These are phyloP conservation scores for Listronotus bonariensis DNA, from an alignment of 1,140 invertebrate genomes.

Conservation along the genomic window DNA sequence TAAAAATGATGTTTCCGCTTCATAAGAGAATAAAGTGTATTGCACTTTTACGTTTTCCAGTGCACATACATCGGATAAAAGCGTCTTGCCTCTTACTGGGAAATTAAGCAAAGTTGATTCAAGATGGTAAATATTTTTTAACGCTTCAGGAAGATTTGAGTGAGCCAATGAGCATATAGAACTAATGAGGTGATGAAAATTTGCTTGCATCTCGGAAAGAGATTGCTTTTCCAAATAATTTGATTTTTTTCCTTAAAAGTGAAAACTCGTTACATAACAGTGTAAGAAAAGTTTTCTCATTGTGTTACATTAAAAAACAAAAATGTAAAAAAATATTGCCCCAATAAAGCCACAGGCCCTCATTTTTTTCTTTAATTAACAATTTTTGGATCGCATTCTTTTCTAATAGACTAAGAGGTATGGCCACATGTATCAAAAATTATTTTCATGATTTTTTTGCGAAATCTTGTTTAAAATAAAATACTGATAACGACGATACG, in stretches of 20 bases:
- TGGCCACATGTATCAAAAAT: too few relatives aligned
- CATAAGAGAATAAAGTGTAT: conserved; percentile 11
- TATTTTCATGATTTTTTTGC: too few relatives aligned
- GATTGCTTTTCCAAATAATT: conserved; percentile 30
- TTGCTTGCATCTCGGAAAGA: conserved; percentile 34
- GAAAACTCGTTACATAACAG: too few relatives aligned
- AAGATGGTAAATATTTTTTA: conserved; percentile 36
- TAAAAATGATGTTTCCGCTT: conserved; percentile 11
- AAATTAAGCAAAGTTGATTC: conserved; percentile 41
- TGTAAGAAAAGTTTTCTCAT: too few relatives aligned
- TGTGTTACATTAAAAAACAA: too few relatives aligned
- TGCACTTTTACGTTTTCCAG: conserved; percentile 27
- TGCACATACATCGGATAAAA: conserved; percentile 27
- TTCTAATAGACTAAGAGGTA: too few relatives aligned
- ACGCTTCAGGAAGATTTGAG: conserved; percentile 32
- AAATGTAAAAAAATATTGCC: too few relatives aligned
- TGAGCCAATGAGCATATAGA: conserved; percentile 36
- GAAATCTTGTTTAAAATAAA: too few relatives aligned
- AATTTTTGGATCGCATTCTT: too few relatives aligned
- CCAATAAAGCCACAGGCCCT: too few relatives aligned
- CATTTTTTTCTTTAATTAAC: too few relatives aligned
- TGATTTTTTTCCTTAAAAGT: conserved; percentile 11
- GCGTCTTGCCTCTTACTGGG: conserved; percentile 40
- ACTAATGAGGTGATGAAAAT: conserved; percentile 36
- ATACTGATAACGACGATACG: too few relatives aligned